These are phyloP conservation scores for Myiotriccus ornatus DNA, from an alignment of 2,797 vertebrate genomes.

Conservation along the genomic window DNA sequence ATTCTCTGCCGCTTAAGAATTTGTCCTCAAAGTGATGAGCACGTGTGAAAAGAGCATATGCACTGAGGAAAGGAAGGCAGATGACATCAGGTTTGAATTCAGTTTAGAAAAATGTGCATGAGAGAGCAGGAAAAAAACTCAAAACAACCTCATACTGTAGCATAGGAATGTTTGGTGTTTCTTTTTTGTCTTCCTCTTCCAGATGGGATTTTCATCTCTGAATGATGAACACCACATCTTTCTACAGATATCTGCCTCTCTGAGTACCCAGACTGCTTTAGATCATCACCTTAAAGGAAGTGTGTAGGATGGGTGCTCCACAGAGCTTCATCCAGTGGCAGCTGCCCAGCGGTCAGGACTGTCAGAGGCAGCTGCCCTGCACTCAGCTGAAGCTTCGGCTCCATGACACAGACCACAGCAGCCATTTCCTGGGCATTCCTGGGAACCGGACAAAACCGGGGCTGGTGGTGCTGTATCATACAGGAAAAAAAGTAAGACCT, in stretches of 20 bases:
- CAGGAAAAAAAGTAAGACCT: background rate
- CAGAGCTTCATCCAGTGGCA: background rate
- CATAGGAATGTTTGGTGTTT: background rate
- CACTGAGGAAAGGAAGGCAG: background rate
- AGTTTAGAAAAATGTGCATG: constrained; percentile 7
- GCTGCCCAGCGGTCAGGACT: background rate
- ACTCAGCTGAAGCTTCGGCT: background rate
- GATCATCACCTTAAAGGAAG: background rate
- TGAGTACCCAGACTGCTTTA: background rate
- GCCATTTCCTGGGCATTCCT: background rate
- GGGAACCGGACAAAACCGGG: fast-evolving
- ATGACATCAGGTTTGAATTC: constrained; percentile 10
- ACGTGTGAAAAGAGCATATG: background rate
- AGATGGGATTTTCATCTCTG: background rate
- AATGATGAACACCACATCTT: background rate
- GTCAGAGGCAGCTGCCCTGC: background rate
- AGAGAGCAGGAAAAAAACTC: background rate
- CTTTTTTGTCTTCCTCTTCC: background rate
- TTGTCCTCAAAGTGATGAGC: background rate
- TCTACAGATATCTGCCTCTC: background rate
- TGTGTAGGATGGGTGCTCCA: background rate
- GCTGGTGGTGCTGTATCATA: background rate
- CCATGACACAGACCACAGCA: fast-evolving
- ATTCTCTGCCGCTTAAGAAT: background rate
- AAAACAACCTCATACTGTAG: background rate